Evolutionary conservation across 2,797 vertebrate genomes (phyloP).

Genomic region (Australoheros facetus): DNA sequence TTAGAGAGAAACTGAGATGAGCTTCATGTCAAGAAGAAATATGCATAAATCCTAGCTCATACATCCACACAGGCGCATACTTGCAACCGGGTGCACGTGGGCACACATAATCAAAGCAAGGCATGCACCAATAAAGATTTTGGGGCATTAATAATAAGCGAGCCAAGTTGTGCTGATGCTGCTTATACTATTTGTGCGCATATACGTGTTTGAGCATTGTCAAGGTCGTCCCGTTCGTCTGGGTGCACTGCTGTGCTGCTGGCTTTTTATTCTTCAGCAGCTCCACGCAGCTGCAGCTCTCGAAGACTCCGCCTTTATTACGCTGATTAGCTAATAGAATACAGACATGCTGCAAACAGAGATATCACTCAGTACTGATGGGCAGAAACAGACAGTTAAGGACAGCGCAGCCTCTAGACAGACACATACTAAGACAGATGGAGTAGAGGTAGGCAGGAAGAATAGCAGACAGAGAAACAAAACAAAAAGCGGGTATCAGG

Average conservation of each 20-base stretch:
- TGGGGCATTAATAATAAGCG: conserved; percentile 29
- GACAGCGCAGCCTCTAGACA: conserved; percentile 51
- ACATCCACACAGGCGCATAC: neutral
- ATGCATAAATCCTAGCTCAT: conserved; percentile 13
- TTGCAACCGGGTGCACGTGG: neutral
- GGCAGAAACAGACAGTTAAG: conserved; percentile 63
- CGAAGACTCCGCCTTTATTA: conserved; percentile 59
- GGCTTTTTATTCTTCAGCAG: conserved; percentile 40
- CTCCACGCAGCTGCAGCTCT: conserved; percentile 36
- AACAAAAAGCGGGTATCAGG: conserved; percentile 23
- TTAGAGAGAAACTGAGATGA: conserved; percentile 50
- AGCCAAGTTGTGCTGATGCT: conserved; percentile 16
- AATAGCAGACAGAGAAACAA: conserved; percentile 22
- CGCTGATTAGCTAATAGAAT: conserved; percentile 65
- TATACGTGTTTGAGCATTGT: conserved; percentile 32
- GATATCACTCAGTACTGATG: conserved; percentile 65
- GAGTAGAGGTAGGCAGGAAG: conserved; percentile 52
- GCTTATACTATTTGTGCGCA: conserved; percentile 17
- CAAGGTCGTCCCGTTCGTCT: conserved; percentile 53
- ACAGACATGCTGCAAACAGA: conserved; percentile 60
- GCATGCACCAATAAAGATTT: conserved; percentile 3
- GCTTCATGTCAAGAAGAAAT: conserved; percentile 31
- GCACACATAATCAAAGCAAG: neutral
- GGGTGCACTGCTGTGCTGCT: conserved; percentile 33
- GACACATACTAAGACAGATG: conserved; percentile 60